A percentile compares a stretch with the other conserved stretches of the same genome.
Conservation (phyloP, 2,797 vertebrate genomes). For the Crocodylus rhombifer region DNA sequence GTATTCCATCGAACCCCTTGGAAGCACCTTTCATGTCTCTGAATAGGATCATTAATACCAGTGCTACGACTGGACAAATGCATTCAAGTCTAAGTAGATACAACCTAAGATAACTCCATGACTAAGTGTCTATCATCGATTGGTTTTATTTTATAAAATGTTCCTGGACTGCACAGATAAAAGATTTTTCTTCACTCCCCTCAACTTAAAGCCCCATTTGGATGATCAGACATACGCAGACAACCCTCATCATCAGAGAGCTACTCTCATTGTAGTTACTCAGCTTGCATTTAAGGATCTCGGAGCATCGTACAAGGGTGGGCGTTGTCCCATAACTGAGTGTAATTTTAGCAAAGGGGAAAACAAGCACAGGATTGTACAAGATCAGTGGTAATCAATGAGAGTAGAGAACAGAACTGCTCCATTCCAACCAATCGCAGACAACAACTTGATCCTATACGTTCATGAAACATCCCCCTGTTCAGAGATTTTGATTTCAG, state of each 20-base stretch:
- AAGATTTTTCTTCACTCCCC: not conserved
- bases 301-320: not conserved
- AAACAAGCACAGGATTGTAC: not conserved
- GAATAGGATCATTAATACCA: conserved; percentile 68
- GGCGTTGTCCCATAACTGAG: not conserved
- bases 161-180: conserved; percentile 11
- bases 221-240: too few relatives aligned
- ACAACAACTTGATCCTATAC: not conserved
- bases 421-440: not conserved
- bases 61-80: not conserved
- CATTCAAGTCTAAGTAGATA: conserved; percentile 28
- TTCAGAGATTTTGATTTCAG: not conserved
- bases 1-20: conserved; percentile 29
- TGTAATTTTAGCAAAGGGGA: not conserved
- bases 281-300: not conserved
- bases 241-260: too few relatives aligned
- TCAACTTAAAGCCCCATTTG: too few relatives aligned
- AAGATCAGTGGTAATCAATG: not conserved
- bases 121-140: conserved; percentile 17
- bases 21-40: conserved; percentile 55
- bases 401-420: not conserved
- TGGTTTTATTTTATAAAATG: conserved; percentile 12
- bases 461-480: not conserved
- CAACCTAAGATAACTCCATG: not conserved
- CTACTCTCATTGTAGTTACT: not conserved